Evolutionary conservation across 2,113 vertebrate genomes (phyloP), one percentile per base, ranked within the genome.

Genomic region (Mirounga angustirostris): DNA sequence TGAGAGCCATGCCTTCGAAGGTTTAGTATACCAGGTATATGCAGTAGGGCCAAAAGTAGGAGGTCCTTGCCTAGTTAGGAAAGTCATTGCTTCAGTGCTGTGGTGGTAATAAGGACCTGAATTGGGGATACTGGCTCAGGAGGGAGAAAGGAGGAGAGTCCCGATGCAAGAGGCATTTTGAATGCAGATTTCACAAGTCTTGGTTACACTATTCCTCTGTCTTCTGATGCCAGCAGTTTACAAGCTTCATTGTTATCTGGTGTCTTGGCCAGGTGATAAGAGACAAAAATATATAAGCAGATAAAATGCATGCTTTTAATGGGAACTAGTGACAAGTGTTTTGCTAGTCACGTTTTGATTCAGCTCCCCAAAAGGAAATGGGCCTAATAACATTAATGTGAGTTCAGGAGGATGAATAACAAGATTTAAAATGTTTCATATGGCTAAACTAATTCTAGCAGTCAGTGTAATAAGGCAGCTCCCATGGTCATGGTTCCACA

Each of bases 281-380:
- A 63, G 19, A 58, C 52, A 96, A 85, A 33, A 63, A 67, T 30
- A 71, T 56, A 56, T 61, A 40, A 36, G 40, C 33, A 83, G 59
- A 67, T 67, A 87, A 80, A 79, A 76, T 73, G 26, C n/a, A n/a
- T 94, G n/a, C n/a, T 90, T 93, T 87, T 40, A 82, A 52, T 71
- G 74, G 50, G 43, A 95, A 87, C 26, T 69, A 40, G 43, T 36
- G 43, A 63, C 15, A 65, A 74, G n/a, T 67, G 13, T 69, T 93
- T 79, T 7, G 79, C 13, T 69, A 28, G 8, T 74, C 59, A 74
- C 54, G 84, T 91, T 97, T 74, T 80, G 69, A 86, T 58, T 93
- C 59, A 65, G 50, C 22, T 88, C 79, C 46, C 52, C n/a, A n/a
- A 83, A 92, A 76, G 50, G 50, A 93, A 19, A 89, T 81, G 26